These are phyloP conservation scores for Mythimna loreyi DNA, from an alignment of 2,888 invertebrate species.

Conservation along the genomic window DNA sequence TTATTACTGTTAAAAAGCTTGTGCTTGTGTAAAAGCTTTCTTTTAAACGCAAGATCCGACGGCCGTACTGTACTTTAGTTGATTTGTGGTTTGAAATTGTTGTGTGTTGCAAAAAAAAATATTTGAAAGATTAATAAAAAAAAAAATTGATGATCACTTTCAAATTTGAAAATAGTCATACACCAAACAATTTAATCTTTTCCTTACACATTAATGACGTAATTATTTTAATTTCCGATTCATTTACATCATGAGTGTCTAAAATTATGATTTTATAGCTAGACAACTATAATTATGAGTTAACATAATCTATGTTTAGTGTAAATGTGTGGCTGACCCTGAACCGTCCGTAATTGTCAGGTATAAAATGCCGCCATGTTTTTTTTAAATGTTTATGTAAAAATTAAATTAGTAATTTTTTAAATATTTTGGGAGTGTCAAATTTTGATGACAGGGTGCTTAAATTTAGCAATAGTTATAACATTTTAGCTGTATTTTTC, in stretches of 20 bases:
- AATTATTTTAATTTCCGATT: conserved; percentile 14
- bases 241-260: conserved; percentile 15
- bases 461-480: background rate
- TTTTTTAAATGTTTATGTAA: conserved; percentile 9
- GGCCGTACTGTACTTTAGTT: too few relatives aligned
- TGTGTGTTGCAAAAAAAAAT: too few relatives aligned
- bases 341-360: conserved; percentile 56
- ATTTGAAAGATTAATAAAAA: too few relatives aligned
- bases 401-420: background rate
- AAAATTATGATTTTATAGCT: conserved; percentile 38
- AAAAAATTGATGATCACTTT: too few relatives aligned
- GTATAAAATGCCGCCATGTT: conserved; percentile 20
- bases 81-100: too few relatives aligned
- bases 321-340: conserved; percentile 49
- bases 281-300: conserved; percentile 57
- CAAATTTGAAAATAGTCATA: background rate
- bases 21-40: too few relatives aligned
- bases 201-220: background rate
- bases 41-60: too few relatives aligned
- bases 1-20: too few relatives aligned
- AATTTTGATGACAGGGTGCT: background rate
- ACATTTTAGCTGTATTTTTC: too few relatives aligned
- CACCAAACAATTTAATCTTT: background rate
- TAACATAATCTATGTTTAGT: conserved; percentile 36
- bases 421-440: conserved; percentile 2